Evolutionary conservation across 2,888 invertebrate species (phyloP).

Genomic region (Eilema sororculum): DNA sequence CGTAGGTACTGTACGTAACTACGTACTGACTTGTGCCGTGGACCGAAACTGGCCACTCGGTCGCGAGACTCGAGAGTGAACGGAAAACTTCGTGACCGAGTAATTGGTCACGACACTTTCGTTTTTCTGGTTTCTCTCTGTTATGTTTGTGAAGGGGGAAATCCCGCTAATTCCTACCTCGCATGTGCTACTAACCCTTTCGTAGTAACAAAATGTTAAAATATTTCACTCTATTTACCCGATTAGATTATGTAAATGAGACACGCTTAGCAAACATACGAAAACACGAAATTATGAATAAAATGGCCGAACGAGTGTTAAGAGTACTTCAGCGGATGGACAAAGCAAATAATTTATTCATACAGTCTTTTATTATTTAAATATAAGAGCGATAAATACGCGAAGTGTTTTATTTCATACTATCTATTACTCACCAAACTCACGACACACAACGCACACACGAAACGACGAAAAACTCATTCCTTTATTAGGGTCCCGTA

Average conservation of each 20-base stretch:
- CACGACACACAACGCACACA: neutral
- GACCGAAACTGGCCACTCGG: too few species aligned
- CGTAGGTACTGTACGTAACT: too few species aligned
- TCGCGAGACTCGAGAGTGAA: too few species aligned
- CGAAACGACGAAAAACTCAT: neutral
- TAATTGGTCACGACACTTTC: too few species aligned
- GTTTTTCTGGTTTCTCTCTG: neutral
- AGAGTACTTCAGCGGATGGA: neutral
- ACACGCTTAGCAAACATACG: slow-evolving; percentile 2
- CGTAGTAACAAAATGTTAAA: neutral
- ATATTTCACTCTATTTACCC: slow-evolving; percentile 5
- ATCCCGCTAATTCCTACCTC: neutral
- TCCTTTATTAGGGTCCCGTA: neutral
- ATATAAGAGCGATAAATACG: neutral
- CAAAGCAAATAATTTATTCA: neutral
- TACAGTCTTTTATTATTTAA: slow-evolving; percentile 1
- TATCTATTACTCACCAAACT: neutral
- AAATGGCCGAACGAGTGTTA: slow-evolving; percentile 8
- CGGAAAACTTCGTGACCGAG: too few species aligned
- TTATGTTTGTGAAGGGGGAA: neutral
- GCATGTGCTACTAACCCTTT: neutral
- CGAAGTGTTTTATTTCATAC: neutral
- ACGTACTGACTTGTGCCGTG: too few species aligned
- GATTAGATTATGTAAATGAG: slow-evolving; percentile 9
- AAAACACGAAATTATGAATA: neutral